phyloP scores from a whole-genome alignment of 1,140 invertebrate species.

The Eciton burchellii region DNA sequence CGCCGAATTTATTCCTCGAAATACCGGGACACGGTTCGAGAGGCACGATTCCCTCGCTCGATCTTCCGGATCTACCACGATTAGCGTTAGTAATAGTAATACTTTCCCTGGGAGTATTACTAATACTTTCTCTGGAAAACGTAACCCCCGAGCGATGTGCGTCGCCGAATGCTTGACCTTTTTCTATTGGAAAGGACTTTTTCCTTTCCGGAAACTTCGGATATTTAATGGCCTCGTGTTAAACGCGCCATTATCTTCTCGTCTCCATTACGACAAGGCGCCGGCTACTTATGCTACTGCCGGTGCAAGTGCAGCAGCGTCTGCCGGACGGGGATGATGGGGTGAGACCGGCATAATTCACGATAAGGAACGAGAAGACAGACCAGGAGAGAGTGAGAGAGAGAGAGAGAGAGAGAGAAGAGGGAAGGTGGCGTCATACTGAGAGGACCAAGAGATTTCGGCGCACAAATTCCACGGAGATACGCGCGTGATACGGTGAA shows the following conservation, averaged over 20 bases:
- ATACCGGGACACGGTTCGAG: not conserved
- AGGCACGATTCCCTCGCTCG: not conserved
- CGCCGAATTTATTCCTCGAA: not conserved
- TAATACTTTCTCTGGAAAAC: not conserved
- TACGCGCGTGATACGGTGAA: not conserved
- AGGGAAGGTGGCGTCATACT: not conserved
- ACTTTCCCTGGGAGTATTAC: not conserved
- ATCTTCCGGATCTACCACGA: not conserved
- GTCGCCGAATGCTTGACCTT: too few species aligned
- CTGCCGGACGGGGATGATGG: not conserved
- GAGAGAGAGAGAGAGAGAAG: too few species aligned
- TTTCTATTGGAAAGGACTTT: not conserved
- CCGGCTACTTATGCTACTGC: not conserved
- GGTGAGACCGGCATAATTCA: slow-evolving; percentile 33
- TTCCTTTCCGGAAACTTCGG: not conserved
- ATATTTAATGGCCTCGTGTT: not conserved
- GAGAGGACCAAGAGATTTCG: not conserved
- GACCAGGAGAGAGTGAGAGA: not conserved
- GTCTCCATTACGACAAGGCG: not conserved
- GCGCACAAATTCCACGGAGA: not conserved
- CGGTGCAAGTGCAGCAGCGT: not conserved
- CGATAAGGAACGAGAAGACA: not conserved
- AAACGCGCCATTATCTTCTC: not conserved
- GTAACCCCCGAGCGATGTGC: too few species aligned
- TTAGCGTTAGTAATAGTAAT: not conserved